Evolutionary conservation across 2,797 vertebrate genomes (phyloP), one percentile per base, ranked within the genome.

Genomic region (Anniella stebbinsi): DNA sequence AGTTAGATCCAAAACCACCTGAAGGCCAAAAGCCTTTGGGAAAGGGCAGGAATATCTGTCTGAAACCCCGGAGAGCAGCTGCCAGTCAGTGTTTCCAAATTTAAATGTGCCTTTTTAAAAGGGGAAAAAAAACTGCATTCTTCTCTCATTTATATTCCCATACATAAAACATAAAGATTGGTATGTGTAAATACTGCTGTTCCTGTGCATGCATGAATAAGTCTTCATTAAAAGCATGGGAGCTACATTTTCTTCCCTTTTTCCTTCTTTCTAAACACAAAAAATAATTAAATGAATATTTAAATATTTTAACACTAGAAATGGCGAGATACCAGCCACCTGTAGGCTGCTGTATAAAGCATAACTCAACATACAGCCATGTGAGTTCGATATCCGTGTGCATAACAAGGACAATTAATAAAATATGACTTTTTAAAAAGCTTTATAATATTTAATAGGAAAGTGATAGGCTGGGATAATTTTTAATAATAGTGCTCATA

Each of bases 241-340:
- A 82, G 28, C 45, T 86, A 45, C 66, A 73, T 89, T 84, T 84
- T 78, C 82, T 85, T 60, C 4, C 36, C 18, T 60, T 73, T 81
- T 48, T 41, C 67, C 41, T 45, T 70, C 54, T 90, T 90, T 63
- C 77, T 38, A 80, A 81, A 86, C 41, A 66, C 13, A 57, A 69
- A 72, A 90, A 90, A 87, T 36, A 77, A 89, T 85, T 87, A 87
- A 75, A 90, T 90, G 80, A 41, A 87, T 87, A 82, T 76, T 90
- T 90, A 76, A 90, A 87, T 82, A 82, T 82, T 90, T 90, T 54
- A 90, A 82, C 41, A 25, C 69, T 33, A 66, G 84, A 87, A 87
- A 33, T 82, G 57, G 89, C 67, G 57, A 87, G 54, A 67, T 82
- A 67, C 54, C 89, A 87, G 33, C 70, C 70, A 76, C 60, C 13